Base-by-base conservation (phyloP, 92 coral and sea anemone species). In the Desmophyllum pertusum region DNA sequence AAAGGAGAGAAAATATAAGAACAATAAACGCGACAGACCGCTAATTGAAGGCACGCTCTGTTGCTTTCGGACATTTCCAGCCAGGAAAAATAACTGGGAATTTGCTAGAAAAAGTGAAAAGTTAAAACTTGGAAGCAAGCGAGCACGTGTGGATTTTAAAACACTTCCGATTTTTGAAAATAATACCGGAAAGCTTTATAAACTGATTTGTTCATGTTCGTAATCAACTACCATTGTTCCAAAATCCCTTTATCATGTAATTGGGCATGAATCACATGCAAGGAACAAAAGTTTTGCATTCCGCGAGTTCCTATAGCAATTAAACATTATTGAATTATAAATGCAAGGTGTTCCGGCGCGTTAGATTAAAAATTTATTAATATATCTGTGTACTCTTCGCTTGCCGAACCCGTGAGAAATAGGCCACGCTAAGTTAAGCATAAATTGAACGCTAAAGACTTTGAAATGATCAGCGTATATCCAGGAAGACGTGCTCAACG, bases 11-110 rank as follows among this genome's bases (percentile, higher is more conserved):
- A 3, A 70, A 69, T 59, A 5, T 29, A 25, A 30, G 25, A 45
- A 83, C 79, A 76, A 77, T 83, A 5, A 18, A 30, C 27, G 46
- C 81, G 88, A 72, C 81, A 23, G 48, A 52, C 63, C 42, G 41
- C 73, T 75, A 80, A 85, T 66, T 63, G 10, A 19, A 36, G 46
- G 45, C 84, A 80, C 84, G 84, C 86, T 89, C 57, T 61, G 68
- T 42, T 74, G 86, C 79, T 23, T 38, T 69, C 38, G 52, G 36
- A 15, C 61, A 45, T 36, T 39, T 33, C 37, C 13, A 33, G 38
- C 51, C 51, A 35, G 50, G 31, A 38, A 52, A 73, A 80, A 13
- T 29, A 52, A 35, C 51, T 19, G 13, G 23, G 10, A 27, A 25
- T 23, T 65, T 66, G 27, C 0, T 17, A 29, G 25, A 39, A 61